A percentile compares a stretch with the other conserved stretches of the same genome.
Conservation (phyloP, 1,140 invertebrate species). For the Radopholus similis region DNA sequence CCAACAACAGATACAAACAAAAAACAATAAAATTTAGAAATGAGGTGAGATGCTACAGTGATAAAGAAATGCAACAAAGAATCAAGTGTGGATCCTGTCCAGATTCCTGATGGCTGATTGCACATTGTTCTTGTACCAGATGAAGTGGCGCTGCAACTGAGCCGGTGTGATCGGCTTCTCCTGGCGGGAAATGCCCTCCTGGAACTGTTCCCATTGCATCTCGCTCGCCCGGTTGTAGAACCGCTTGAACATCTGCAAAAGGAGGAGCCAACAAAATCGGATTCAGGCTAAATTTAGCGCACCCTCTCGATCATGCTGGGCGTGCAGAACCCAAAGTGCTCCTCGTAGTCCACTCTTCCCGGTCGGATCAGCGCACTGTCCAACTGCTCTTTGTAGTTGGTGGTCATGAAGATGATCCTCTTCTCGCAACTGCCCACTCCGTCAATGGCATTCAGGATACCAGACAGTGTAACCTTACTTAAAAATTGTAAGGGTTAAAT, state of each 20-base stretch:
- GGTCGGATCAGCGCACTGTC: conserved; percentile 91
- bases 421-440: conserved; percentile 97
- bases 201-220: conserved; percentile 27
- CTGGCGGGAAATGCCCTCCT: too few relatives aligned
- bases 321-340: conserved; percentile 82
- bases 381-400: conserved; percentile 90
- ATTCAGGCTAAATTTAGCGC: conserved; percentile 1
- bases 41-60: too few relatives aligned
- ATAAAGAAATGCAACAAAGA: too few relatives aligned
- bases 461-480: conserved; percentile 81
- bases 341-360: conserved; percentile 87
- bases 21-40: too few relatives aligned
- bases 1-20: too few relatives aligned
- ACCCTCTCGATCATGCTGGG: conserved; percentile 47
- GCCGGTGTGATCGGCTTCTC: too few relatives aligned
- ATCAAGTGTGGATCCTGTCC: too few relatives aligned
- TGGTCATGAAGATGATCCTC: conserved; percentile 97
- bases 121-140: too few relatives aligned
- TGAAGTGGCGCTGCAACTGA: too few relatives aligned
- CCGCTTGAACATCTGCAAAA: conserved; percentile 47
- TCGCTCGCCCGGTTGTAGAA: conserved; percentile 42
- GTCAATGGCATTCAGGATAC: conserved; percentile 87
- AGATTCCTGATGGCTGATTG: too few relatives aligned
- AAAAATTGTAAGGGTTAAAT: conserved; percentile 59
- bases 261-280: background rate